Base-by-base conservation (phyloP, 2,888 invertebrate species). In the Lasius platythorax region DNA sequence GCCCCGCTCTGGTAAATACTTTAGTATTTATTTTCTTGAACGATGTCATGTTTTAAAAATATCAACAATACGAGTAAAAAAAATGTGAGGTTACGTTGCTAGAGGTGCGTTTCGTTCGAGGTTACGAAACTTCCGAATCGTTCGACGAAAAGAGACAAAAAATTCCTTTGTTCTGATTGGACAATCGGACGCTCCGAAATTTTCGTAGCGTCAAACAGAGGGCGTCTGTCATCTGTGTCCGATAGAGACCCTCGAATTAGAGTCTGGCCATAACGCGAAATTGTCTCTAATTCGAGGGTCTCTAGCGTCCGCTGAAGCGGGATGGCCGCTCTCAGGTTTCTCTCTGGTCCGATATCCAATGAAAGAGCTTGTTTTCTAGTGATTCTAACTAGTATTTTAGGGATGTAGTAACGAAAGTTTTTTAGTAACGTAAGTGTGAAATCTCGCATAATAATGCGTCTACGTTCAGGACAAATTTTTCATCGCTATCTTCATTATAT, bases 1-100 rank as follows among this genome's bases (percentile, higher is more conserved):
- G 96, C 0, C 96, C 96, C 74, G 96, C 96, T 94, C 97, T 97
- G 89, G 97, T 96, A 93, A 96, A 97, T 40, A 97, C 95, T 92
- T 97, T 96, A 75, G 96, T 96, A 93, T 97, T 97, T 78, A 97
- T 96, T 95, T 96, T 97, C 95, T 98, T 98, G 94, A 97, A 97
- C 84, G 96, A 94, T 89, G 95, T 94, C 96, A 96, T 96, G 0
- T 53, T 73, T 83, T 66, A 68, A 88, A 88, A 87, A 87, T 88
- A 87, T 89, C 75, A 43, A 68, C 6, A n/a, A 50, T 0, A 11
- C 37, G 78, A 79, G 79, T 88, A 75, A 18, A 6, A 50, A 50
- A 6, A 0, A 5, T 18, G 18, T 50, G 18, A 6, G 2, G 12
- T 50, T 15, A 46, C 46, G 9, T 15, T 50, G 18, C 18, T 50